These are phyloP conservation scores for Nothoprocta perdicaria DNA, from an alignment of 2,113 vertebrate species.

Conservation along the genomic window DNA sequence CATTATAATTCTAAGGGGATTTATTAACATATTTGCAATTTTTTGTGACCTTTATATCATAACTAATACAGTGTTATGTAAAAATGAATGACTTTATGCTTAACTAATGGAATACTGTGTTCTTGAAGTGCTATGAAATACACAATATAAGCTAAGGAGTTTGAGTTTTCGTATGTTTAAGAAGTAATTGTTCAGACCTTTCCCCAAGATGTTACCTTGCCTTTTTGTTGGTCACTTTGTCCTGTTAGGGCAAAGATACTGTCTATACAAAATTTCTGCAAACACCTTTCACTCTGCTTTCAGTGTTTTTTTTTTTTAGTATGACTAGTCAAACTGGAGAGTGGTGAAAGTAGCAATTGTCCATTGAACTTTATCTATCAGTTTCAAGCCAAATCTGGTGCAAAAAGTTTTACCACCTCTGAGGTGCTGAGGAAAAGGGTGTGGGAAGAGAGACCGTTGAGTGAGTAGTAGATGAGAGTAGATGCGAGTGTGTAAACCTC, in stretches of 20 bases:
- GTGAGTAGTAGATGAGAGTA: not conserved
- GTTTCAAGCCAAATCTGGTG: not conserved
- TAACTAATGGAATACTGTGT: not conserved
- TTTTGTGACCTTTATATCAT: not conserved
- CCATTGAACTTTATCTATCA: not conserved
- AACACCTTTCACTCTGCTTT: not conserved
- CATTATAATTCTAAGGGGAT: not conserved
- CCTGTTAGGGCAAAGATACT: not conserved
- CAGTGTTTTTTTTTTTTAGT: not conserved
- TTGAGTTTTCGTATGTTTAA: not conserved
- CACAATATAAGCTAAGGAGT: not conserved
- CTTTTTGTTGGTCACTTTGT: not conserved
- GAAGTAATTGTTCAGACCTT: not conserved
- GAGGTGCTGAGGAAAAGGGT: not conserved
- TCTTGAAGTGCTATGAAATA: not conserved
- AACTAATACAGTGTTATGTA: not conserved
- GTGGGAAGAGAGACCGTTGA: not conserved
- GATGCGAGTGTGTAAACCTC: not conserved
- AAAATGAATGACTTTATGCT: slow-evolving; percentile 16
- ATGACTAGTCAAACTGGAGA: not conserved
- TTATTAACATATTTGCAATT: not conserved
- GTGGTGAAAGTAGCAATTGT: not conserved
- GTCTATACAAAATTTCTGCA: not conserved
- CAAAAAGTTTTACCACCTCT: not conserved
- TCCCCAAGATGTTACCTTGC: not conserved